Percentiles rank a stretch among this genome's conserved stretches.
These are phyloP conservation scores for Styela plicata DNA, from an alignment of 23 tunicate genomes.

Conservation along the genomic window DNA sequence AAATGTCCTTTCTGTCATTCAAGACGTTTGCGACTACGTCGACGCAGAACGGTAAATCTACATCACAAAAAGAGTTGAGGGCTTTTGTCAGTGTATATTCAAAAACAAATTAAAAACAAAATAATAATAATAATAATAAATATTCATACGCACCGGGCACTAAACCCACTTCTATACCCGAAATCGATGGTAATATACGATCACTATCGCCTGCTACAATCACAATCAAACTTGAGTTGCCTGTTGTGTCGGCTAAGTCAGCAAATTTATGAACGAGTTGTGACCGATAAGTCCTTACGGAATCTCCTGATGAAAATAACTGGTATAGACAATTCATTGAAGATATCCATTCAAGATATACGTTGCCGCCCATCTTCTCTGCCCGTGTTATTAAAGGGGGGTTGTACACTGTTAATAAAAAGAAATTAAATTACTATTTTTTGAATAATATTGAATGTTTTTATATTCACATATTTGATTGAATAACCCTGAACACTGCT, in stretches of 20 bases:
- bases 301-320: not conserved
- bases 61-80: too few relatives aligned
- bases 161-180: not conserved
- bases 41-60: too few relatives aligned
- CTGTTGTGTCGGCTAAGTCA: not conserved
- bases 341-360: not conserved
- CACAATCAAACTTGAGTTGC: not conserved
- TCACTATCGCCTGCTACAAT: not conserved
- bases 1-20: too few relatives aligned
- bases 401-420: not conserved
- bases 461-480: not conserved
- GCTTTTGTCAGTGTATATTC: too few relatives aligned
- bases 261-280: not conserved
- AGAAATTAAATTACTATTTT: too few relatives aligned
- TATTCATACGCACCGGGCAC: not conserved
- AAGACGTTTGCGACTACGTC: too few relatives aligned
- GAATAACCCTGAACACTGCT: not conserved
- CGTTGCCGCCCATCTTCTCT: not conserved
- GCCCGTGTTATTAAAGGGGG: not conserved
- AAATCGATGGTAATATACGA: not conserved
- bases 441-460: too few relatives aligned
- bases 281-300: not conserved
- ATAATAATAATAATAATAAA: too few relatives aligned
- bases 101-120: too few relatives aligned
- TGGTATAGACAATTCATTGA: not conserved